These are phyloP conservation scores for Tragelaphus eurycerus DNA, from an alignment of 2,797 vertebrate genomes.

Conservation along the genomic window DNA sequence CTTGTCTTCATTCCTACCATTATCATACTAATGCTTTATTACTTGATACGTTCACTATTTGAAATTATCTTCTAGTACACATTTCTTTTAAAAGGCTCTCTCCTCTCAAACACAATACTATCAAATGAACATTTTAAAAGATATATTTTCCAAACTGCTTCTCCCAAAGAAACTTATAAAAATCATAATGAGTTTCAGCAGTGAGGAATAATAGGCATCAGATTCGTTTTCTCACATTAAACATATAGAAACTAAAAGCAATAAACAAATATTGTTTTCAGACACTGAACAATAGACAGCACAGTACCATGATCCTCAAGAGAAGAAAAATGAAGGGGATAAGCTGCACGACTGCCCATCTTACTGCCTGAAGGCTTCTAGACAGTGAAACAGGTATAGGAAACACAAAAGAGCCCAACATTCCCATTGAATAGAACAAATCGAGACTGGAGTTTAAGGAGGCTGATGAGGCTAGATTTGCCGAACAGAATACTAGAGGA, in stretches of 20 bases:
- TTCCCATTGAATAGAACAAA: not conserved
- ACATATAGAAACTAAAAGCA: not conserved
- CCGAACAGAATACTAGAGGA: not conserved
- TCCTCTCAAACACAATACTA: not conserved
- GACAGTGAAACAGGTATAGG: not conserved
- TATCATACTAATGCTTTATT: not conserved
- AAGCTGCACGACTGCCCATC: not conserved
- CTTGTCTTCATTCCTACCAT: not conserved
- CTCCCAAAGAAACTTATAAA: not conserved
- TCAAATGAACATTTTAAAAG: not conserved
- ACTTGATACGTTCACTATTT: not conserved
- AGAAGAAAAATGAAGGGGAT: not conserved
- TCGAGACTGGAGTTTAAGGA: not conserved
- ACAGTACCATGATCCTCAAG: not conserved
- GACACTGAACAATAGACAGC: not conserved
- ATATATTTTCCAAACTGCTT: not conserved
- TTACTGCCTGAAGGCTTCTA: not conserved
- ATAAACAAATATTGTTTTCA: not conserved
- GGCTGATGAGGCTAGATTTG: not conserved
- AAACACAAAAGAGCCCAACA: not conserved
- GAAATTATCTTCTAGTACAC: not conserved
- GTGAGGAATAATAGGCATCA: not conserved
- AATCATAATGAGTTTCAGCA: not conserved
- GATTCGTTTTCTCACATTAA: not conserved
- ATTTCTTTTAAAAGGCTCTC: not conserved